Percentiles rank a stretch among this genome's conserved stretches.
These are phyloP conservation scores for Drosophila nigricruria DNA, from an alignment of 2,888 invertebrate genomes.

Conservation along the genomic window DNA sequence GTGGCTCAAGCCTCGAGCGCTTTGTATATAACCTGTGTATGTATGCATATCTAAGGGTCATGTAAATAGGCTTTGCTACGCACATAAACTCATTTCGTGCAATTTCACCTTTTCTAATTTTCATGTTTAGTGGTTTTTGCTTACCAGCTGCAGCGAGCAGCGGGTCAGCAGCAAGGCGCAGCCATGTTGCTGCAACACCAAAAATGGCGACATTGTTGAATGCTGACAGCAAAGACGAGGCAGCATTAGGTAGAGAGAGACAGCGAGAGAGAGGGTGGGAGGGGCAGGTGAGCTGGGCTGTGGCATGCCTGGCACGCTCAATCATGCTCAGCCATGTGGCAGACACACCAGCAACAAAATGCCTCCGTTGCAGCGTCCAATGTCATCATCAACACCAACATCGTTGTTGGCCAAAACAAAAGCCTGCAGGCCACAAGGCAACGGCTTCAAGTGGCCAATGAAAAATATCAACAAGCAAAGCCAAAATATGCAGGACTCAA, in stretches of 20 bases:
- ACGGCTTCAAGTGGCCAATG: slow-evolving; percentile 55
- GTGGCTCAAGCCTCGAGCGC: background rate
- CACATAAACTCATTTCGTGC: slow-evolving; percentile 66
- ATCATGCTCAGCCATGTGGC: slow-evolving; percentile 59
- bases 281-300: background rate
- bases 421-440: slow-evolving; percentile 36
- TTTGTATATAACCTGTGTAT: background rate
- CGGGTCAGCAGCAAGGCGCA: slow-evolving; percentile 9
- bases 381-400: slow-evolving; percentile 49
- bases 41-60: slow-evolving; percentile 41
- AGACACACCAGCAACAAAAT: slow-evolving; percentile 33
- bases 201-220: slow-evolving; percentile 67
- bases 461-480: slow-evolving; percentile 61
- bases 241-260: background rate
- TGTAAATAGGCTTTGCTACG: slow-evolving; percentile 59
- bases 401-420: slow-evolving; percentile 45
- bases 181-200: slow-evolving; percentile 28
- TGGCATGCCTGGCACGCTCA: slow-evolving; percentile 53
- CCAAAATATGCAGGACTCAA: slow-evolving; percentile 54
- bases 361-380: slow-evolving; percentile 19
- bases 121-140: slow-evolving; percentile 60
- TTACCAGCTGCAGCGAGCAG: background rate
- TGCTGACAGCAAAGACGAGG: slow-evolving; percentile 18
- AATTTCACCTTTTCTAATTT: slow-evolving; percentile 72
- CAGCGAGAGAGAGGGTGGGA: background rate